Evolutionary conservation across 92 coral and sea anemone species (phyloP).

Genomic region (Blastomussa wellsi): DNA sequence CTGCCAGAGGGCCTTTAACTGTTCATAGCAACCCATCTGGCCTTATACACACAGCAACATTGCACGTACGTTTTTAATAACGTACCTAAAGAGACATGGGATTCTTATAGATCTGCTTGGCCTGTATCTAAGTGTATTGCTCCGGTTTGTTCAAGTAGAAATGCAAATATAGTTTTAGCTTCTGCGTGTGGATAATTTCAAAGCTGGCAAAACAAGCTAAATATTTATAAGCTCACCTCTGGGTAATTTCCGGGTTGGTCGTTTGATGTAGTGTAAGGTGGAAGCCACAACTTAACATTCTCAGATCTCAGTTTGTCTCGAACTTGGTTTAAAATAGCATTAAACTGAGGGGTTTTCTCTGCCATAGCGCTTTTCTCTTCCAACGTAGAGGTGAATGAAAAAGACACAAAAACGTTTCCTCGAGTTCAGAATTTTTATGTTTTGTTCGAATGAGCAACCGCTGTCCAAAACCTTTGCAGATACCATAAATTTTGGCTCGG

Average conservation of each 20-base stretch:
- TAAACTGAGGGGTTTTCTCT: conserved; percentile 50
- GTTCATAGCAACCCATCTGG: no score
- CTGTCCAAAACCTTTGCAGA: conserved; percentile 35
- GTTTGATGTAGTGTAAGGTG: conserved; percentile 77
- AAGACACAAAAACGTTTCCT: background rate
- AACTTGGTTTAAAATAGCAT: conserved; percentile 58
- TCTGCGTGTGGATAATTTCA: background rate
- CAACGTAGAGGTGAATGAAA: background rate
- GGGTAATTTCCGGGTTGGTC: conserved; percentile 66
- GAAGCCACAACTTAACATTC: conserved; percentile 83
- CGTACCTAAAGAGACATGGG: no score
- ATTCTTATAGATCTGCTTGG: background rate
- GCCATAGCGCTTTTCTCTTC: conserved; percentile 40
- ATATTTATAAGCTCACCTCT: conserved; percentile 53
- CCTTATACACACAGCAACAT: no score
- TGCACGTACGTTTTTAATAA: no score
- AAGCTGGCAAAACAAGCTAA: background rate
- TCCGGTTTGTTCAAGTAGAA: background rate
- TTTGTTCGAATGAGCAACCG: conserved; percentile 40
- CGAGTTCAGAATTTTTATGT: conserved; percentile 23
- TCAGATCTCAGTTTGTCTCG: conserved; percentile 83
- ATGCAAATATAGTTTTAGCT: background rate
- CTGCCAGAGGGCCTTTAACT: no score
- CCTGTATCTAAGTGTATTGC: background rate
- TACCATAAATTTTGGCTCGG: background rate